Evolutionary conservation across 2,888 invertebrate genomes (phyloP).

Genomic region (Cryptosula pallasiana): DNA sequence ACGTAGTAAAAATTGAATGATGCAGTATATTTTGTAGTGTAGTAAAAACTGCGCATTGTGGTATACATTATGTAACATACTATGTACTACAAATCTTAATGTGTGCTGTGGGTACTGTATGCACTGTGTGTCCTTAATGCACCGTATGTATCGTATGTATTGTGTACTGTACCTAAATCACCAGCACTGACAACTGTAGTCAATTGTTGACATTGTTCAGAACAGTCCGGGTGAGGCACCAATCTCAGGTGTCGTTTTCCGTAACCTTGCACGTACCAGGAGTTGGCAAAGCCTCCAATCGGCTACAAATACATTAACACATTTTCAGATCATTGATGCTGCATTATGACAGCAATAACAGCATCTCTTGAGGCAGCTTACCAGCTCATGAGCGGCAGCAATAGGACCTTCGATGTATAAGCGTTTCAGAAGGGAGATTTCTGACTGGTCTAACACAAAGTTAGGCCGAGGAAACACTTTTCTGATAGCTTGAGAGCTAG

Average conservation of each 20-base stretch:
- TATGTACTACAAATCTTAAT: no score
- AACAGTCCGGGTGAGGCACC: constrained; percentile 72
- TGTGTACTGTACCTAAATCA: constrained; percentile 64
- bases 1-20: no score
- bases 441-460: constrained; percentile 57
- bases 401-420: constrained; percentile 69
- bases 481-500: constrained; percentile 66
- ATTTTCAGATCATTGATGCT: no score
- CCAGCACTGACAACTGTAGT: constrained; percentile 66
- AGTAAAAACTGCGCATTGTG: no score
- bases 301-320: constrained; percentile 56
- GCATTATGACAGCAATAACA: no score
- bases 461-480: constrained; percentile 68
- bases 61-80: no score
- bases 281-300: constrained; percentile 75
- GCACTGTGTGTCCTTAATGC: no score
- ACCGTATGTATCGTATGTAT: no score
- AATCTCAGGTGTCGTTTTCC: constrained; percentile 70
- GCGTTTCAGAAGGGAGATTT: constrained; percentile 65
- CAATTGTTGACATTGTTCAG: constrained; percentile 65
- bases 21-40: no score
- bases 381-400: constrained; percentile 63
- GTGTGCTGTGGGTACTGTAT: no score
- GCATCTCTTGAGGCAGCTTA: constrained; percentile 45
- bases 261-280: constrained; percentile 68